Base-by-base conservation (phyloP, 2,888 invertebrate species). In the Campopleginae sp. region DNA sequence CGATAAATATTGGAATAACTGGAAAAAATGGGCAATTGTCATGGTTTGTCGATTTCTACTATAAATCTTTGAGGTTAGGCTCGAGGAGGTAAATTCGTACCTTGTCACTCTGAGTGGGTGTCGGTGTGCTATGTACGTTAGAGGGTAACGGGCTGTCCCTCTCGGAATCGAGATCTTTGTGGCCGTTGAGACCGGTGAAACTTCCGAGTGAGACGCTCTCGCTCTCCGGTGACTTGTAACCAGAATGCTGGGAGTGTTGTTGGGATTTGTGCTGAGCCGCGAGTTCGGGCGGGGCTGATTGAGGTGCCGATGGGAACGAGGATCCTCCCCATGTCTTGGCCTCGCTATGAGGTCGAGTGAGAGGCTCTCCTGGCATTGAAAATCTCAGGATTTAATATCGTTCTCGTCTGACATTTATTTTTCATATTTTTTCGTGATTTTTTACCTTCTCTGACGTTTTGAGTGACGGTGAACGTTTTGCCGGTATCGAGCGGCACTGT, bases 401-500 rank as follows among this genome's bases (percentile, higher is more conserved):
- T 14, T 27, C 14, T 27, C 0, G 5, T 6, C 27, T 6, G 27
- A n/a, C 68, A 58, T n/a, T 58, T 12, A 38, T 33, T 23, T 17
- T 4, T 10, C 2, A 19, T 14, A 8, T 75, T 81, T 38, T 14
- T 54, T 5, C 12, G 8, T 7, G 10, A 6, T 54, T 6, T 71
- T 90, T 91, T 93, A 96, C 96, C 96, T 94, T 96, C 96, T 92
- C 97, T 96, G 90, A 98, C 97, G 94, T 98, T 98, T 95, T 98
- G 98, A 86, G 98, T 98, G 90, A 98, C 98, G 61, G 98, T 98
- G 94, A 98, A 98, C 58, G 98, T 98, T 95, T 98, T 98, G 90
- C 98, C 98, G 89, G 98, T 98, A 94, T 98, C 98, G 92, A 98
- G 95, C 78, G 98, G 98, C 85, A 98, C 98, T 74, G 98, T 98